Base-by-base conservation (phyloP, 2,888 invertebrate species). In the Hipparchia semele region DNA sequence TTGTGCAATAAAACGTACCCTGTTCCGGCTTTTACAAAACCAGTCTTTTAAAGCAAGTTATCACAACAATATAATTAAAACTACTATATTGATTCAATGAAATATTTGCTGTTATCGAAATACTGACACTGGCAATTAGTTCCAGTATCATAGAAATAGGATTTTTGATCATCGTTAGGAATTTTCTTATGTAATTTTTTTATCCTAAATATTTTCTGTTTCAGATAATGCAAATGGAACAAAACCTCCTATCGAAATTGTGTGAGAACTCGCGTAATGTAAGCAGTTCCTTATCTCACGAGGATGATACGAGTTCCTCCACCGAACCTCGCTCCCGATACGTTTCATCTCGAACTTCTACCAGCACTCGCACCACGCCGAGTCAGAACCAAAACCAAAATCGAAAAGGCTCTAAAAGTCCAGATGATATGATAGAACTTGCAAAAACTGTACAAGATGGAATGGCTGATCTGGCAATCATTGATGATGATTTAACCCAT, bases 381-480 rank as follows among this genome's bases (percentile, higher is more conserved):
- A 89, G 84, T 64, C 86, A 81, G 69, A 65, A 33, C 53, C 86
- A 81, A 70, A 65, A 23, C 64, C 64, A 51, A 10, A 87, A 82
- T 2, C 85, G 89, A 74, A 90, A 89, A 71, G 84, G 77, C 72
- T 90, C 90, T 2, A 92, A 90, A 80, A 82, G 82, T 4, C 86
- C 90, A 1, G 94, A 91, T n/a, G 91, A 92, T 13, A 88, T 94
- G 7, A 84, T 89, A 60, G 94, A 94, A 66, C 86, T 95, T 9
- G 93, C 94, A 0, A 94, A 95, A 84, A 94, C 91, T 23, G 94
- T 95, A 0, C 94, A 94, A 87, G 94, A 95, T 59, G 94, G 95
- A 45, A 92, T 95, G 87, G 94, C 95, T 1, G 91, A 93, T 54
- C 85, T 94, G 39, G 85, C 90, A 3, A 88, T 94, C 58, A 88